Percentiles rank a stretch among this genome's conserved stretches.
Conservation (phyloP, 23 tunicate species). For the Styela plicata region DNA sequence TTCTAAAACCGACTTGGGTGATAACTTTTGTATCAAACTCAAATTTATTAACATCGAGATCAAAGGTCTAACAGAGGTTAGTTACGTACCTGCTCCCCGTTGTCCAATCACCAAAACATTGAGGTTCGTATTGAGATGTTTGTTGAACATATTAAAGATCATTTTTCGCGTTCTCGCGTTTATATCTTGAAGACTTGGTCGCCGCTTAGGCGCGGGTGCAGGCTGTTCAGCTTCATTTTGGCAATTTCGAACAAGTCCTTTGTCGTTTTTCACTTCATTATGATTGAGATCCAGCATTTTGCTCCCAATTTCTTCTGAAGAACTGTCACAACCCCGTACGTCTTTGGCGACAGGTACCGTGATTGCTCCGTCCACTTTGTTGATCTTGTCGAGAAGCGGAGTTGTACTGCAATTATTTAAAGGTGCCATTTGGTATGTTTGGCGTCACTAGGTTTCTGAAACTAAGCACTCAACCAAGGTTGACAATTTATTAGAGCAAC, state of each 20-base stretch:
- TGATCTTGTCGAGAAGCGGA: constrained; percentile 16
- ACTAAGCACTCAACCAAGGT: not conserved
- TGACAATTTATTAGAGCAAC: not conserved
- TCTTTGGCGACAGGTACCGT: not conserved
- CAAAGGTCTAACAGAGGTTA: too few species aligned
- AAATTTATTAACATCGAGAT: too few species aligned
- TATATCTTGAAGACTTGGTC: constrained; percentile 20
- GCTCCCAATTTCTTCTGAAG: constrained; percentile 11
- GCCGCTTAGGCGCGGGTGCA: constrained; percentile 10
- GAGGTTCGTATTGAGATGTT: constrained; percentile 71
- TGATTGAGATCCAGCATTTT: constrained; percentile 24
- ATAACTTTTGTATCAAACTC: too few species aligned
- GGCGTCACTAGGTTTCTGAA: not conserved
- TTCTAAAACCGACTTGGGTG: too few species aligned
- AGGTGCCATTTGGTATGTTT: constrained; percentile 20
- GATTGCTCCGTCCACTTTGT: not conserved
- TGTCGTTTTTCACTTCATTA: constrained; percentile 6
- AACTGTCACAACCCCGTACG: not conserved
- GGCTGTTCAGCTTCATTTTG: not conserved
- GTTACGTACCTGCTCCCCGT: constrained; percentile 62
- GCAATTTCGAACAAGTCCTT: too few species aligned
- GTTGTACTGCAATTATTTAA: constrained; percentile 25
- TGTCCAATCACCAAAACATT: constrained; percentile 79
- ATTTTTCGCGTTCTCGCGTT: constrained; percentile 75
- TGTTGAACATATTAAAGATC: constrained; percentile 60